Evolutionary conservation across 2,888 invertebrate genomes (phyloP).

Genomic region (Theodoxus fluviatilis): DNA sequence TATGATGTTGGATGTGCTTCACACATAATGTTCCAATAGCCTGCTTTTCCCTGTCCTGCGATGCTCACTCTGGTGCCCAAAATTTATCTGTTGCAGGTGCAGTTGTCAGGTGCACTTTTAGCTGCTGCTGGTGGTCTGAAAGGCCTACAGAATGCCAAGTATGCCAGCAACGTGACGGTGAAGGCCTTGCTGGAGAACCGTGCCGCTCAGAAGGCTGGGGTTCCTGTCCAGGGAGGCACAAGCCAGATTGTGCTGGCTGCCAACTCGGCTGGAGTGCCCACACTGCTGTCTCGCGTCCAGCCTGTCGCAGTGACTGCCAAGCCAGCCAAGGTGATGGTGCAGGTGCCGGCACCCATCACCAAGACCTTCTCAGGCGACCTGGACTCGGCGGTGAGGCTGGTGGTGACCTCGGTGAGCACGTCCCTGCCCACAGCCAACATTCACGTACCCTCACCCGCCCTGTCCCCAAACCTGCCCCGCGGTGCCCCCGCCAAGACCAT

Average conservation of each 20-base stretch:
- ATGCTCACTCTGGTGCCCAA: too few relatives aligned
- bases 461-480: conserved; percentile 49
- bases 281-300: not conserved
- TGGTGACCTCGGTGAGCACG: conserved; percentile 50
- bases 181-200: conserved; percentile 56
- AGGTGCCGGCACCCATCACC: not conserved
- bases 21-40: too few relatives aligned
- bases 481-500: conserved; percentile 55
- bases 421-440: conserved; percentile 56
- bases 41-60: too few relatives aligned
- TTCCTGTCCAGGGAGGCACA: too few relatives aligned
- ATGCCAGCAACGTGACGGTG: conserved; percentile 59
- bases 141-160: conserved; percentile 39
- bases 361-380: conserved; percentile 15
- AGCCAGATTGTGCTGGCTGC: too few relatives aligned
- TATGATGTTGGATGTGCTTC: too few relatives aligned
- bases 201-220: conserved; percentile 36
- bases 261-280: not conserved
- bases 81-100: too few relatives aligned
- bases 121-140: too few relatives aligned
- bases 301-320: not conserved
- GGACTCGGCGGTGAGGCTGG: conserved; percentile 43
- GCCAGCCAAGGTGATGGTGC: conserved; percentile 4
- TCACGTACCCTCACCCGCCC: conserved; percentile 54
- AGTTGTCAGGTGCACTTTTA: conserved; percentile 1